Base-by-base conservation (phyloP, 35 echinoderm and acorn worm genomes). In the Heliocidaris tuberculata region DNA sequence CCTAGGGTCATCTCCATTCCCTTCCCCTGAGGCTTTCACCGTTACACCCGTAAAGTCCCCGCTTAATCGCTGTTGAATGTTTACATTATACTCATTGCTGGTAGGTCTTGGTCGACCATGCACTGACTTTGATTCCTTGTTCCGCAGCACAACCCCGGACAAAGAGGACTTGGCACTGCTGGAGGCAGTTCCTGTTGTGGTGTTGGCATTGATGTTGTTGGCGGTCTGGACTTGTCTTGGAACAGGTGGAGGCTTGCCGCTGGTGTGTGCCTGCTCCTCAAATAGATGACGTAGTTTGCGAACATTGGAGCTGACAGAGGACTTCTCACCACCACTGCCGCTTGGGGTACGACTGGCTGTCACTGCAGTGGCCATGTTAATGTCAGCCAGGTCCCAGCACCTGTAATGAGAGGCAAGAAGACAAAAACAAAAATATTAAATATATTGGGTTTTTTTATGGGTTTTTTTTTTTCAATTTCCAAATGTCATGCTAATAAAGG, bases 281-380 rank as follows among this genome's bases (percentile, higher is more conserved):
- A 96, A 96, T 27, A 96, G 95, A 65, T 96, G 95, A 48, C 95
- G 95, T 70, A 96, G 71, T 48, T 96, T 96, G 59, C 95, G 94
- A 32, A 96, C 95, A 85, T 96, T 96, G 93, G 93, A 88, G 70
- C 95, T 96, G 86, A 96, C 24, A 30, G 86, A 32, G 52, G 86
- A 30, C 24, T 48, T 95, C 30, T 65, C 90, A 27, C 48, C 87
- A 2, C 78, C 71, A 95, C 94, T 70, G 70, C 94, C 85, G 50
- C 85, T 90, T 49, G 85, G 50, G 86, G 48, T 95, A 48, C 90
- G 48, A 59, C 60, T 96, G 90, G 90, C 90, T 61, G 86, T 60
- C 7, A 94, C 52, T 56, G 93, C 86, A 86, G 95, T 90, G 86
- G 95, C 50, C 85, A 94, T 94, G 86, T 90, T 96, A 50, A 93